Conservation (phyloP, 2,888 invertebrate species). For the Teinopalpus imperialis region DNA sequence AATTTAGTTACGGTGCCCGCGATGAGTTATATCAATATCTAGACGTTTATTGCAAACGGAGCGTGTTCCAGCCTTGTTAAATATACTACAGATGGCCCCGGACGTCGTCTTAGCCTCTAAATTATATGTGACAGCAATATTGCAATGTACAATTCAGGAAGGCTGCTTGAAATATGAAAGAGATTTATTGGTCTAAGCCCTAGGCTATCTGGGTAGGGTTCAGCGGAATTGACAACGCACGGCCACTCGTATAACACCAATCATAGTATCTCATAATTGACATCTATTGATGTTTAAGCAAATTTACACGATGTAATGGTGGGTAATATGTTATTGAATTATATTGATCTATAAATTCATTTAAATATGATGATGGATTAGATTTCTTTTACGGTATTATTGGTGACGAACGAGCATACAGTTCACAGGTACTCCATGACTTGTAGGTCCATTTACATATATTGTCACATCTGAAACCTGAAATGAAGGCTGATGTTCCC, state of each 20-base stretch:
- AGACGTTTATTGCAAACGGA: slow-evolving; percentile 33
- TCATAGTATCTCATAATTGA: slow-evolving; percentile 1
- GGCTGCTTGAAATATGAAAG: slow-evolving; percentile 19
- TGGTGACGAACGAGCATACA: too few relatives aligned
- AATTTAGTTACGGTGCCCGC: slow-evolving; percentile 26
- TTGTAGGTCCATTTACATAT: too few relatives aligned
- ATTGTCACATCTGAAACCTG: too few relatives aligned
- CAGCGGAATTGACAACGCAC: slow-evolving; percentile 8
- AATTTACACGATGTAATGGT: slow-evolving; percentile 7
- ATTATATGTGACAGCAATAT: slow-evolving; percentile 28
- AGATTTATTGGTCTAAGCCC: slow-evolving; percentile 19
- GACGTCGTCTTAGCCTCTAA: slow-evolving; percentile 31
- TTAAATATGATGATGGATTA: too few relatives aligned
- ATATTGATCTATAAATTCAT: too few relatives aligned
- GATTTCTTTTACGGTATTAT: too few relatives aligned
- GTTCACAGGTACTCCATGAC: too few relatives aligned
- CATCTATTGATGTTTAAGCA: neutral
- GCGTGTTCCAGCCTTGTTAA: slow-evolving; percentile 27
- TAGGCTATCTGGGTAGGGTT: slow-evolving; percentile 10
- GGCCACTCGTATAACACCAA: neutral
- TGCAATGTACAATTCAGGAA: slow-evolving; percentile 26
- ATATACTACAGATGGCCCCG: slow-evolving; percentile 26
- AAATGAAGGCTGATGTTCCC: too few relatives aligned
- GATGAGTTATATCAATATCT: slow-evolving; percentile 31
- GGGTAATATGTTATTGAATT: too few relatives aligned